Conservation (phyloP, 2,888 invertebrate genomes). For the Altica lythri region DNA sequence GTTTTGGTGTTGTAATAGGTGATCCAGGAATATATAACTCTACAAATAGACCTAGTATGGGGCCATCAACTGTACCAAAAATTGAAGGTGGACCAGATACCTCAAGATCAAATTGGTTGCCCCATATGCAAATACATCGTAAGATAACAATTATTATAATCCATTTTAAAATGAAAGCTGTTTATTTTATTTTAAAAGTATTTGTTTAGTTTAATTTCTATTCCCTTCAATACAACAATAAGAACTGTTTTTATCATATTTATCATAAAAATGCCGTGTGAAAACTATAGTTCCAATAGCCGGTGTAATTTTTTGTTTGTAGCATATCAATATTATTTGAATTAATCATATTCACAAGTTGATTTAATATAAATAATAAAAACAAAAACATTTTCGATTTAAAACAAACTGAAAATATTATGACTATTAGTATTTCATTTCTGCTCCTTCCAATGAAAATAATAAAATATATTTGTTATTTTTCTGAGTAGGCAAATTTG, state of each 20-base stretch:
- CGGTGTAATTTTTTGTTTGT: too few species aligned
- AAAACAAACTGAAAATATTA: constrained; percentile 8
- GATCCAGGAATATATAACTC: constrained; percentile 55
- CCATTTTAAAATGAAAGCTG: constrained; percentile 28
- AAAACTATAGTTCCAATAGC: too few species aligned
- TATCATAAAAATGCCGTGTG: too few species aligned
- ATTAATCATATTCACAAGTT: too few species aligned
- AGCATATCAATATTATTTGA: too few species aligned
- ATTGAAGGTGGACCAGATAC: constrained; percentile 64
- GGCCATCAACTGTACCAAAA: constrained; percentile 62
- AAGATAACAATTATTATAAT: constrained; percentile 59
- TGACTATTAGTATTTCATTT: not conserved
- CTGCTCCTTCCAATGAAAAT: constrained; percentile 9
- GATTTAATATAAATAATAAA: too few species aligned
- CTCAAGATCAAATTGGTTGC: constrained; percentile 67
- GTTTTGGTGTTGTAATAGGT: constrained; percentile 51
- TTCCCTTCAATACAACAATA: too few species aligned
- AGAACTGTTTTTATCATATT: too few species aligned
- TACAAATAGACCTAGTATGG: constrained; percentile 53
- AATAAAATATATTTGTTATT: constrained; percentile 21
- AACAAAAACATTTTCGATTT: too few species aligned
- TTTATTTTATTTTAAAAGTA: too few species aligned
- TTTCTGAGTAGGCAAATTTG: constrained; percentile 8
- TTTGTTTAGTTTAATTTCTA: too few species aligned
- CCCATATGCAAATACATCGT: constrained; percentile 70